phyloP scores from a whole-genome alignment of 2,797 vertebrate species.

The Sebastes steindachneri region DNA sequence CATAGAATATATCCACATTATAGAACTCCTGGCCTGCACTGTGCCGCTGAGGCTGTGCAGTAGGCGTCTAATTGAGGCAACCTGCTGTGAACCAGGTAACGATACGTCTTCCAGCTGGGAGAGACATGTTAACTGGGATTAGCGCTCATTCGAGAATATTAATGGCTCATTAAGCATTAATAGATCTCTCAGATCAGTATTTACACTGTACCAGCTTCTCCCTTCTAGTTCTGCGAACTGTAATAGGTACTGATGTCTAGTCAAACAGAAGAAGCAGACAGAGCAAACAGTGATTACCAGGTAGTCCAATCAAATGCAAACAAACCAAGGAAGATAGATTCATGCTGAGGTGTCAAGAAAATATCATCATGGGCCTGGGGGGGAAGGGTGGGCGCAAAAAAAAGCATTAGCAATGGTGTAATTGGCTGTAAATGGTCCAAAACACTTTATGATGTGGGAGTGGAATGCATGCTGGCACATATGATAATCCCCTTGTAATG shows the following conservation, averaged over 20 bases:
- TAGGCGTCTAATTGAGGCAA: conserved; percentile 35
- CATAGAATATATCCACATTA: not conserved
- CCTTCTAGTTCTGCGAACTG: not conserved
- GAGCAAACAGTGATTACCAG: conserved; percentile 35
- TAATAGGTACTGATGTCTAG: conserved; percentile 24
- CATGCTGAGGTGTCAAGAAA: conserved; percentile 47
- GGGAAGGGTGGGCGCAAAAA: conserved; percentile 17
- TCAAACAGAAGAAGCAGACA: conserved; percentile 21
- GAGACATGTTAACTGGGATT: conserved; percentile 55
- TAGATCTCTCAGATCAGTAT: conserved; percentile 52
- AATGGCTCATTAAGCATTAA: conserved; percentile 63
- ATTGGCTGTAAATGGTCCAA: conserved; percentile 68
- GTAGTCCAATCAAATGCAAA: conserved; percentile 38
- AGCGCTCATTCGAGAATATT: conserved; percentile 55
- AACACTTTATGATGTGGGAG: conserved; percentile 72
- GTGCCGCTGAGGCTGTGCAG: conserved; percentile 12
- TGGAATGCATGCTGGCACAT: conserved; percentile 70
- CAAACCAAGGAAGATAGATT: conserved; percentile 29
- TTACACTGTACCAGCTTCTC: conserved; percentile 26
- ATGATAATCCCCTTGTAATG: conserved; percentile 77
- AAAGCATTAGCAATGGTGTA: conserved; percentile 56
- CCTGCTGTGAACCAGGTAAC: conserved; percentile 59
- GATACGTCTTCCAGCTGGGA: conserved; percentile 52
- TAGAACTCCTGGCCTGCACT: not conserved
- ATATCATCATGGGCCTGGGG: conserved; percentile 35